Percentiles rank a stretch among this genome's conserved stretches.
These are phyloP conservation scores for Aspidiotus rigidus DNA, from an alignment of 2,888 invertebrate genomes.

Conservation along the genomic window DNA sequence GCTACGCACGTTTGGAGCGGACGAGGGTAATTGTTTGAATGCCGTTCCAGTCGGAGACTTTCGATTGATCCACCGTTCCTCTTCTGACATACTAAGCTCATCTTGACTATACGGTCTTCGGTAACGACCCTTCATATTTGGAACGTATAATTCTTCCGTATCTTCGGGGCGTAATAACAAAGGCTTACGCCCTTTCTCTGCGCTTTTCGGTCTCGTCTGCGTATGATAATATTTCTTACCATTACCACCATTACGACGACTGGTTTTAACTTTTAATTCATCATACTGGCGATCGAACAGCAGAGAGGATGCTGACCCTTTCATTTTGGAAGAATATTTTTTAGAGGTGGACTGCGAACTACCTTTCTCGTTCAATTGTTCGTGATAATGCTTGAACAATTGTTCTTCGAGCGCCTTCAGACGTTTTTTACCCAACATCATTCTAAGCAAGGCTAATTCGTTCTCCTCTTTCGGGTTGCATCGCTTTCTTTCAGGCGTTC, in stretches of 20 bases:
- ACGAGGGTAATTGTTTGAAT: background rate
- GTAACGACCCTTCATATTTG: conserved; percentile 22
- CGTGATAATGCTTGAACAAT: conserved; percentile 25
- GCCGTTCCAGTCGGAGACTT: conserved; percentile 41
- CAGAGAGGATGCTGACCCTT: background rate
- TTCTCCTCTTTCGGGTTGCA: conserved; percentile 16
- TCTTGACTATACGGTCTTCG: conserved; percentile 38
- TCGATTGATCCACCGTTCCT: conserved; percentile 40
- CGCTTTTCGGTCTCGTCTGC: conserved; percentile 21
- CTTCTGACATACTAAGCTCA: conserved; percentile 38
- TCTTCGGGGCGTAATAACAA: conserved; percentile 7
- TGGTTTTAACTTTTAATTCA: background rate
- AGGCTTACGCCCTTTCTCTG: conserved; percentile 22
- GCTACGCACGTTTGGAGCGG: background rate
- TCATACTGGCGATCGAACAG: conserved; percentile 7
- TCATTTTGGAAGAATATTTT: conserved; percentile 4
- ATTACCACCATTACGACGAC: background rate
- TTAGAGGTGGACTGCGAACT: background rate
- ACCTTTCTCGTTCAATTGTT: conserved; percentile 6
- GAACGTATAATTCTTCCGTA: conserved; percentile 12
- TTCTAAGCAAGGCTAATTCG: conserved; percentile 20
- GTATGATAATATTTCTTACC: conserved; percentile 15
- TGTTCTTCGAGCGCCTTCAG: conserved; percentile 24
- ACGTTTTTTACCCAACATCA: conserved; percentile 31
- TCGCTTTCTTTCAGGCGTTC: conserved; percentile 27